Evolutionary conservation across 1,140 invertebrate species (phyloP), one percentile per base, ranked within the genome.

Genomic region (Akabosia matsudoensis): DNA sequence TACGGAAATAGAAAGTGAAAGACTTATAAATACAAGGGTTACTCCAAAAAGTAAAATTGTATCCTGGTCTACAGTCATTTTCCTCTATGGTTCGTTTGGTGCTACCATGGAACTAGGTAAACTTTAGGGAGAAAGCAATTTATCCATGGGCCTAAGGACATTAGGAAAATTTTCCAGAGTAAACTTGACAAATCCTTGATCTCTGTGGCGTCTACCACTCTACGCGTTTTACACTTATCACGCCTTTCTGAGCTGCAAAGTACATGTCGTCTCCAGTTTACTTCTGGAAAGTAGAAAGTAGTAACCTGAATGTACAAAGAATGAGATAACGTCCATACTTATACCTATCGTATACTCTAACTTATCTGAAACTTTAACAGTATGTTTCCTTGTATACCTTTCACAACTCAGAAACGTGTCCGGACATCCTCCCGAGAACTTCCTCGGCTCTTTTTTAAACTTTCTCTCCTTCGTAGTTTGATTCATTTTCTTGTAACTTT

Each of bases 401-500:
- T 67, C 22, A 10, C 28, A n/a, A n/a, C n/a, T n/a, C n/a, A n/a
- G n/a, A n/a, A n/a, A n/a, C 30, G 13, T 67, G 61, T 67, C 24
- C 28, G 61, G 54, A 31, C 61, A 30, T 67, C 61, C 61, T 28
- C n/a, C n/a, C n/a, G 61, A 67, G 28, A 67, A 30, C 61, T 67
- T 45, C 28, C 13, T n/a, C 13, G 31, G 61, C 61, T 30, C 30
- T 67, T 61, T 61, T 24, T n/a, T 31, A 28, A 67, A 67, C 3
- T 67, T 67, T 67, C 61, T 24, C 28, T 67, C 56, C 26, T n/a
- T n/a, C n/a, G n/a, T n/a, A n/a, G n/a, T 51, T 74, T 72, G 64
- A 78, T 74, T 78, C 73, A 24, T 37, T 74, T 74, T 78, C 76
- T 34, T 26, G 72, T 33, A 56, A 74, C 73, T 74, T 0, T 74